A percentile compares a stretch with the other conserved stretches of the same genome.
phyloP scores from a whole-genome alignment of 1,140 invertebrate species.

The Hypsibius dujardini region DNA sequence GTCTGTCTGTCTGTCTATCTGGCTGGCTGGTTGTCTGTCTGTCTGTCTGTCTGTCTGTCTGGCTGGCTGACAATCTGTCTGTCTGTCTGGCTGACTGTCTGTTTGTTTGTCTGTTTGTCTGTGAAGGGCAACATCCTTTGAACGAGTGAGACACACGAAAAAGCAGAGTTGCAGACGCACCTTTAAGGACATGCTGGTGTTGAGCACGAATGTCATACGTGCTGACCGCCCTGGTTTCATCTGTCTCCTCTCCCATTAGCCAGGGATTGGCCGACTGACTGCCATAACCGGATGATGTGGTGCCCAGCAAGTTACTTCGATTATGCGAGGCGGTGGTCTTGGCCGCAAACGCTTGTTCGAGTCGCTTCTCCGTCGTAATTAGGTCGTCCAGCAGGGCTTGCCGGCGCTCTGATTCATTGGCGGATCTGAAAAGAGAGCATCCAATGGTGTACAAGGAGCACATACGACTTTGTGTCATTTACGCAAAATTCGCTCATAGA shows the following conservation, averaged over 20 bases:
- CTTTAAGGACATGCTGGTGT: background rate
- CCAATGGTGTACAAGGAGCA: background rate
- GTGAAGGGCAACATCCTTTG: too few species aligned
- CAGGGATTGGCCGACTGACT: background rate
- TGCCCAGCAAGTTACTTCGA: background rate
- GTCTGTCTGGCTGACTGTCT: too few species aligned
- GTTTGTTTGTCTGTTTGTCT: too few species aligned
- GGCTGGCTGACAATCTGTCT: too few species aligned
- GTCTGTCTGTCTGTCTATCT: too few species aligned
- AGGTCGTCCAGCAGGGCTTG: conserved; percentile 2
- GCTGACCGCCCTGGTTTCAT: background rate
- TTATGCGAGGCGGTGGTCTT: background rate
- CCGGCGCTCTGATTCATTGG: background rate
- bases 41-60: too few species aligned
- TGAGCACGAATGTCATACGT: background rate
- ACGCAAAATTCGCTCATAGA: background rate
- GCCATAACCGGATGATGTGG: background rate
- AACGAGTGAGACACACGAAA: background rate
- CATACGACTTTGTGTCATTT: background rate
- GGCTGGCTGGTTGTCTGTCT: too few species aligned
- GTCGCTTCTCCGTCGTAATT: conserved; percentile 3
- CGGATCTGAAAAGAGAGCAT: background rate
- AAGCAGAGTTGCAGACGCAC: background rate
- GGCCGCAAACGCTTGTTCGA: background rate
- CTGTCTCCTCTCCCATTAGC: conserved; percentile 12